phyloP scores from a whole-genome alignment of 2,888 invertebrate species.

The Gasteruption jaculator region DNA sequence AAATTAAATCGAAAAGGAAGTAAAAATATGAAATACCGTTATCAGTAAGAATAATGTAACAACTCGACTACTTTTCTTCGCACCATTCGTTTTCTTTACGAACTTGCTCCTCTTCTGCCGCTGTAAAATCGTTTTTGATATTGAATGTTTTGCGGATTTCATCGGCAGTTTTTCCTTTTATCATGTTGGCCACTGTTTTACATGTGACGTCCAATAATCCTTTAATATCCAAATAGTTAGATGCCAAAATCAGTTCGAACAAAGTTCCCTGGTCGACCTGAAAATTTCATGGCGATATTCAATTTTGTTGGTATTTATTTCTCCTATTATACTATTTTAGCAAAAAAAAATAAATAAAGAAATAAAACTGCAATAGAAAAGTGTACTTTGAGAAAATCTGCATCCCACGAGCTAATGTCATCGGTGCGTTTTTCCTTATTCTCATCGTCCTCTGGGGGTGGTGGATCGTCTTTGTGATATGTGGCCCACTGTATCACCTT shows the following conservation, averaged over 20 bases:
- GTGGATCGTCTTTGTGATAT: constrained; percentile 93
- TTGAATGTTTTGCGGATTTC: constrained; percentile 96
- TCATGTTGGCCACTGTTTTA: constrained; percentile 98
- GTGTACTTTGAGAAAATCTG: constrained; percentile 86
- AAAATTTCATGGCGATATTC: constrained; percentile 3
- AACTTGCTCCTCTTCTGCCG: constrained; percentile 97
- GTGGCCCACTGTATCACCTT: constrained; percentile 94
- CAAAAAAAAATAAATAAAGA: constrained; percentile 1
- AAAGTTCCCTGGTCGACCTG: constrained; percentile 91
- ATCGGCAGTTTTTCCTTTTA: constrained; percentile 96
- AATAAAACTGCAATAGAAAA: not conserved
- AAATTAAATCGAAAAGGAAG: too few species aligned
- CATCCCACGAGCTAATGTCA: constrained; percentile 98
- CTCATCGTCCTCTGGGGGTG: constrained; percentile 94
- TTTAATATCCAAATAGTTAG: constrained; percentile 95
- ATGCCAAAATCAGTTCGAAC: constrained; percentile 93
- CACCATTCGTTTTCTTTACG: constrained; percentile 95
- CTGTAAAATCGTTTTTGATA: constrained; percentile 94
- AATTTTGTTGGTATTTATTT: not conserved
- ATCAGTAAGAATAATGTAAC: too few species aligned
- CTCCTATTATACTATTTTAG: not conserved
- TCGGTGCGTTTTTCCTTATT: constrained; percentile 98
- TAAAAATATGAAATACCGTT: too few species aligned
- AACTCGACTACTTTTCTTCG: constrained; percentile 76
- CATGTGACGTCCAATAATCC: constrained; percentile 95